Base-by-base conservation (phyloP, 2,797 vertebrate species). In the Arctocebus calabarensis region DNA sequence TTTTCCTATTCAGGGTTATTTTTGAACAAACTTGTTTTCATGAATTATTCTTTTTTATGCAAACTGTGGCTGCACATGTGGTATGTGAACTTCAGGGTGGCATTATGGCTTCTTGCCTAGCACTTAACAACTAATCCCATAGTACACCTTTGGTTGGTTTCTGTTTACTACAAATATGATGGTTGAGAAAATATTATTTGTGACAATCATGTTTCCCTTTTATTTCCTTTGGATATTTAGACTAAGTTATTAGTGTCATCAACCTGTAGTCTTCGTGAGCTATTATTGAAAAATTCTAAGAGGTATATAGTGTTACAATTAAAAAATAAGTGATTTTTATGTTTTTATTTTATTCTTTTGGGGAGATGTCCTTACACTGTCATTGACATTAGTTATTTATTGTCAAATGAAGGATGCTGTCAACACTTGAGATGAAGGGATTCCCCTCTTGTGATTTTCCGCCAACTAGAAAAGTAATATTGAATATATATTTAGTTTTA, bases 1-100 rank as follows among this genome's bases (percentile, higher is more conserved):
- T 92, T 87, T 94, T 97, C 57, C 70, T 95, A 40, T 96, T 97
- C 55, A 37, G 81, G 61, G 88, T 74, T 96, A 91, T 75, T 96
- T 94, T 96, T 96, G 45, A 95, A 86, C 19, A 4, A 45, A n/a
- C 34, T 95, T 94, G 83, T 52, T 90, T 57, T 90, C 40, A 62
- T 91, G 83, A 90, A 45, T 95, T 96, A 79, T 22, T 98, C 89
- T 87, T 37, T 82, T 61, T 97, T 96, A 61, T 93, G 11, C 14
- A 95, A 81, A 83, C 55, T 94, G 62, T n/a, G 91, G 40, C 55
- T 92, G 1, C 20, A 82, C 0, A 1, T 93, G 61, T 95, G 79
- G 90, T 93, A 89, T 87, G 20, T 92, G 81, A 94, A 82, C 64
- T 90, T 94, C 73, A 84, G 78, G 85, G 64, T 62, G 81, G 90